Percentiles rank a stretch among this genome's conserved stretches.
Conservation (phyloP, 2,888 invertebrate species). For the Pseudoips prasinana region DNA sequence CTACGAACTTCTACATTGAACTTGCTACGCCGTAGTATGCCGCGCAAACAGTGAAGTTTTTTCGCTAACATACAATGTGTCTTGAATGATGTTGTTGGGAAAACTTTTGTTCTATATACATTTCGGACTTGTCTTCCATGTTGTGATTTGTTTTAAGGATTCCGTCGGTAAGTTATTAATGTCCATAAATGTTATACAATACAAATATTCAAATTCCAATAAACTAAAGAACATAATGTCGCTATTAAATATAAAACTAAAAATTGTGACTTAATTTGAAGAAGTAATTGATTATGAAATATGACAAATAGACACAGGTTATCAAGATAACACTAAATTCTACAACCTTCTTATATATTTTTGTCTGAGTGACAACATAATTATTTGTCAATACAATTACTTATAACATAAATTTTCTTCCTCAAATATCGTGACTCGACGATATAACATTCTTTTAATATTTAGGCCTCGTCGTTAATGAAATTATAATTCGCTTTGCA, state of each 20-base stretch:
- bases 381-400: constrained; percentile 13
- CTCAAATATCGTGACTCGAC: constrained; percentile 25
- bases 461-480: constrained; percentile 7
- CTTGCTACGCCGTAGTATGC: constrained; percentile 38
- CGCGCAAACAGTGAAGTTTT: constrained; percentile 55
- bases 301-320: no score
- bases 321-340: no score
- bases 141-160: constrained; percentile 80
- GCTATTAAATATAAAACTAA: no score
- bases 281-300: no score
- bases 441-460: constrained; percentile 18
- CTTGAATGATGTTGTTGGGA: constrained; percentile 75
- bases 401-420: constrained; percentile 4
- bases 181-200: constrained; percentile 7
- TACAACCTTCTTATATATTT: no score
- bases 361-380: no score
- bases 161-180: constrained; percentile 61
- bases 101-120: constrained; percentile 77
- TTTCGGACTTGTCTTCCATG: constrained; percentile 79
- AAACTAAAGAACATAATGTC: no score
- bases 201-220: constrained; percentile 1
- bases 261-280: no score
- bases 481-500: constrained; percentile 12
- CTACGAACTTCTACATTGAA: constrained; percentile 49
- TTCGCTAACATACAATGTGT: constrained; percentile 62